Evolutionary conservation across 2,113 vertebrate genomes (phyloP).

Genomic region (Paedocypris sp.): DNA sequence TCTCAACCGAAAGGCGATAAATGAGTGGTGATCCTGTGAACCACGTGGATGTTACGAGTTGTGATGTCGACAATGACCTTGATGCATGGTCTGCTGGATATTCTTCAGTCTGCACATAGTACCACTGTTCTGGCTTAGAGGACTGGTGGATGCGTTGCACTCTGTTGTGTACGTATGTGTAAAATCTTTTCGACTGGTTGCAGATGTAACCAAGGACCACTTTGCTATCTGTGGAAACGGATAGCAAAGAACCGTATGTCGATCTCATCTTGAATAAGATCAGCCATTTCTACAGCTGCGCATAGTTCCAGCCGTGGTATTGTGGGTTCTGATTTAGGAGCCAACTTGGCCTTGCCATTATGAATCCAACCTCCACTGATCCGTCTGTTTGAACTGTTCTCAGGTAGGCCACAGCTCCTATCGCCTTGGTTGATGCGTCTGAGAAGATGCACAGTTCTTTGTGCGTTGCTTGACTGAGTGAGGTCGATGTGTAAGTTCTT

Average conservation of each 20-base stretch:
- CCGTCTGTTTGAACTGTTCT: not conserved
- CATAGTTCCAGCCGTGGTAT: slow-evolving; percentile 19
- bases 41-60: not conserved
- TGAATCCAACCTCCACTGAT: not conserved
- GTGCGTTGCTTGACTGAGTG: not conserved
- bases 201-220: slow-evolving; percentile 4
- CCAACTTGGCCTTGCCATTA: too few species aligned
- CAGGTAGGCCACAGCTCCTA: slow-evolving; percentile 16
- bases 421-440: slow-evolving; percentile 5
- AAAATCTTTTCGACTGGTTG: too few species aligned
- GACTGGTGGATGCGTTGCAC: too few species aligned
- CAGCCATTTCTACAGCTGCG: slow-evolving; percentile 28
- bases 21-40: not conserved
- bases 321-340: too few species aligned
- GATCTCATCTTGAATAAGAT: slow-evolving; percentile 8
- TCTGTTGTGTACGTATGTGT: too few species aligned
- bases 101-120: too few species aligned
- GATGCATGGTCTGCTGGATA: too few species aligned
- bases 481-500: slow-evolving; percentile 3
- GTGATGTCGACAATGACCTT: too few species aligned
- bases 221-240: slow-evolving; percentile 7
- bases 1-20: not conserved
- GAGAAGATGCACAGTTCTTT: slow-evolving; percentile 14
- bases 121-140: too few species aligned
- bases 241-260: not conserved